These are phyloP conservation scores for Aptenodytes patagonicus DNA, from an alignment of 2,113 vertebrate genomes.

Conservation along the genomic window DNA sequence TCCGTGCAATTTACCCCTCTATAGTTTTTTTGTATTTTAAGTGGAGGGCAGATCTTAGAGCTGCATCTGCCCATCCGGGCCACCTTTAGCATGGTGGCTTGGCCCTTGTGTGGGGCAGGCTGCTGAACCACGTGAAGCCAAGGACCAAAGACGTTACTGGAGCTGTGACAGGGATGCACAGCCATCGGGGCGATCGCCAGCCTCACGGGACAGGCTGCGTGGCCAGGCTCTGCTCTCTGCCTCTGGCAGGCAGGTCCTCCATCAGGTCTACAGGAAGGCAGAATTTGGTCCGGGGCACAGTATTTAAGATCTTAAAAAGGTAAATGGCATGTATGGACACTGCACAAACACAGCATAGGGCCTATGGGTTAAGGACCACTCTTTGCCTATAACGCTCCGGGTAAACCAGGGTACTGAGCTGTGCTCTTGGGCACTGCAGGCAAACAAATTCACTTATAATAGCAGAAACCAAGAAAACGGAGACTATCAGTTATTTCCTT, in stretches of 20 bases:
- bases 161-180: not conserved
- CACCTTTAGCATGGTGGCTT: not conserved
- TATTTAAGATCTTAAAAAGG: not conserved
- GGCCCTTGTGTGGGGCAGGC: not conserved
- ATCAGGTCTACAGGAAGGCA: not conserved
- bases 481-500: not conserved
- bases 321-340: not conserved
- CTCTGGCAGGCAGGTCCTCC: not conserved
- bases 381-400: not conserved
- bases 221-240: not conserved
- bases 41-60: not conserved
- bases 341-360: not conserved
- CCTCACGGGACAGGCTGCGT: not conserved
- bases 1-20: not conserved
- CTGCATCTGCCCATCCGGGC: rapidly evolving
- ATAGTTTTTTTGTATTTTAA: not conserved
- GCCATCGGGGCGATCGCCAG: rapidly evolving
- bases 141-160: not conserved
- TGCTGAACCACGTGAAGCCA: not conserved
- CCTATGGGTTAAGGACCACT: not conserved
- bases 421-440: not conserved
- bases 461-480: not conserved
- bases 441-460: not conserved
- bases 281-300: not conserved
- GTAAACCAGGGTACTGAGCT: not conserved